Percentiles rank a stretch among this genome's conserved stretches.
These are phyloP conservation scores for Carposina sasakii DNA, from an alignment of 1,140 invertebrate genomes.

Conservation along the genomic window DNA sequence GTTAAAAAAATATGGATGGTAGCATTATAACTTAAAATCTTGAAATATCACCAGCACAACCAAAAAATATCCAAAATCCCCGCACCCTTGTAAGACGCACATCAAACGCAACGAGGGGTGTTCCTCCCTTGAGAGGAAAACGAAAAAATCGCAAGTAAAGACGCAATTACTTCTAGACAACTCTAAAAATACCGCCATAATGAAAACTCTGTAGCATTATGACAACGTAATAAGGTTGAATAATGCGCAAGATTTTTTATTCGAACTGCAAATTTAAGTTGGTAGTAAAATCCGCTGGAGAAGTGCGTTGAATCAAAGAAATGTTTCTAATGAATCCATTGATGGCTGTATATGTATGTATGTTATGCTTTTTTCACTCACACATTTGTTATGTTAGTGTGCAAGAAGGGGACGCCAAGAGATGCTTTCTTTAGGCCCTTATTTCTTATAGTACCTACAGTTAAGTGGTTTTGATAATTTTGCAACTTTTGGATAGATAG, in stretches of 20 bases:
- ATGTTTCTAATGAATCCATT: slow-evolving; percentile 70
- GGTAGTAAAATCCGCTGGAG: slow-evolving; percentile 45
- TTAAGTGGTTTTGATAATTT: slow-evolving; percentile 31
- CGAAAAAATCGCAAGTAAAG: slow-evolving; percentile 60
- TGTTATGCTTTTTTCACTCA: slow-evolving; percentile 56
- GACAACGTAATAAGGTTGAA: slow-evolving; percentile 24
- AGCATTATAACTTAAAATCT: too few relatives aligned
- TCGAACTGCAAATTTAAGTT: slow-evolving; percentile 25
- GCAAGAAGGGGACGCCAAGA: slow-evolving; percentile 63
- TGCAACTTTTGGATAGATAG: too few relatives aligned
- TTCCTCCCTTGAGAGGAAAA: slow-evolving; percentile 44
- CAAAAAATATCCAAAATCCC: slow-evolving; percentile 19
- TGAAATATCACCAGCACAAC: too few relatives aligned
- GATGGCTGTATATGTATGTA: slow-evolving; percentile 58
- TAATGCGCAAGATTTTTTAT: slow-evolving; percentile 20
- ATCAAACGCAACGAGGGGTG: slow-evolving; percentile 51
- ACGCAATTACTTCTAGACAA: slow-evolving; percentile 62
- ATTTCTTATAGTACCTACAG: slow-evolving; percentile 58
- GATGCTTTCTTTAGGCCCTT: slow-evolving; percentile 65
- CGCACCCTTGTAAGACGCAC: slow-evolving; percentile 48
- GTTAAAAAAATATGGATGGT: too few relatives aligned
- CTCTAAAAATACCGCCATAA: slow-evolving; percentile 20
- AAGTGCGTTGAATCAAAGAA: slow-evolving; percentile 65
- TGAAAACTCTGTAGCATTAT: neutral
- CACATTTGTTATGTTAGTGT: slow-evolving; percentile 51